Percentiles rank a stretch among this genome's conserved stretches.
Evolutionary conservation across 92 coral and sea anemone species (phyloP).

Genomic region (Scolanthus callimorphus): DNA sequence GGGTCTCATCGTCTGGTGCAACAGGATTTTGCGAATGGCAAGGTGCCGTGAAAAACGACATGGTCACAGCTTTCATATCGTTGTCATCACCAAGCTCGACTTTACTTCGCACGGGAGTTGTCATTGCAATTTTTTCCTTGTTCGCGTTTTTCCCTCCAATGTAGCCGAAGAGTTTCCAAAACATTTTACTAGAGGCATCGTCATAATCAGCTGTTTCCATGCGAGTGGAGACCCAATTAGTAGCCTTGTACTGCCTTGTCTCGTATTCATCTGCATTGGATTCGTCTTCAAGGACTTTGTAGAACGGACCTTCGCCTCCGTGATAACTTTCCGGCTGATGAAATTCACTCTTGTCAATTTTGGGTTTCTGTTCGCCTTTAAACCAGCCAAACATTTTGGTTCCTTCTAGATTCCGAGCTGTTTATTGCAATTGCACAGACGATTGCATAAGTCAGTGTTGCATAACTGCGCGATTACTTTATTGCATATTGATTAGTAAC

Average conservation of each 20-base stretch:
- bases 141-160: slow-evolving; percentile 64
- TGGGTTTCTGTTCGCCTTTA: slow-evolving; percentile 61
- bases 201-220: slow-evolving; percentile 42
- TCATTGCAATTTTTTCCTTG: slow-evolving; percentile 47
- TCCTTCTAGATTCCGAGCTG: no score
- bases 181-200: slow-evolving; percentile 30
- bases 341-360: slow-evolving; percentile 44
- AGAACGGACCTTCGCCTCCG: slow-evolving; percentile 54
- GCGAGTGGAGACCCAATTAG: slow-evolving; percentile 36
- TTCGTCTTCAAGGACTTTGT: slow-evolving; percentile 36
- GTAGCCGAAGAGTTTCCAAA: slow-evolving; percentile 59
- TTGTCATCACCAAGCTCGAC: slow-evolving; percentile 34
- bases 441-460: no score
- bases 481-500: no score
- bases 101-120: slow-evolving; percentile 35
- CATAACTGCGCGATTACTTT: no score
- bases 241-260: slow-evolving; percentile 38
- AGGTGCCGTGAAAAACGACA: slow-evolving; percentile 40
- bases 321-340: slow-evolving; percentile 58
- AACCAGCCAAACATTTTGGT: slow-evolving; percentile 48
- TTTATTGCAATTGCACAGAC: no score
- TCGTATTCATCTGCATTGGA: slow-evolving; percentile 46
- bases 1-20: slow-evolving; percentile 37
- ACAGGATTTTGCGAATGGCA: slow-evolving; percentile 31
- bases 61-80: slow-evolving; percentile 13